These are phyloP conservation scores for Siniperca scherzeri DNA, from an alignment of 2,797 vertebrate species.

Conservation along the genomic window DNA sequence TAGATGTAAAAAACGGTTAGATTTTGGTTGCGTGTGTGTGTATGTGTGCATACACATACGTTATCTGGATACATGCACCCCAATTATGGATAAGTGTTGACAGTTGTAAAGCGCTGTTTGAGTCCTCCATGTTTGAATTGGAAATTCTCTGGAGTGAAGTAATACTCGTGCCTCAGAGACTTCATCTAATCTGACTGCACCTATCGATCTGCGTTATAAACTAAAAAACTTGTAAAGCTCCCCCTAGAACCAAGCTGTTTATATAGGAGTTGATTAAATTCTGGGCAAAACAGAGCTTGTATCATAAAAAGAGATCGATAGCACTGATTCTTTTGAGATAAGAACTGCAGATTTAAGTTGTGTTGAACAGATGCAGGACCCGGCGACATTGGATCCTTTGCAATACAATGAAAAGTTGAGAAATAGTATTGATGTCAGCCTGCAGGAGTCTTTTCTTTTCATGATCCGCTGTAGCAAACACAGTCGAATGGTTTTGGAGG, in stretches of 20 bases:
- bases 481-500: slow-evolving; percentile 17
- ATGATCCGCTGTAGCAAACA: slow-evolving; percentile 25
- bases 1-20: background rate
- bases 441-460: slow-evolving; percentile 28
- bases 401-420: slow-evolving; percentile 37
- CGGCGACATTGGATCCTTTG: background rate
- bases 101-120: slow-evolving; percentile 38
- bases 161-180: slow-evolving; percentile 33
- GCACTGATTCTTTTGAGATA: slow-evolving; percentile 35
- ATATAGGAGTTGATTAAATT: slow-evolving; percentile 61
- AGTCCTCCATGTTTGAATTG: slow-evolving; percentile 39
- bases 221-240: slow-evolving; percentile 47
- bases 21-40: background rate
- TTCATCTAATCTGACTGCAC: slow-evolving; percentile 60
- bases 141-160: slow-evolving; percentile 35
- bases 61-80: slow-evolving; percentile 17
- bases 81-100: slow-evolving; percentile 45
- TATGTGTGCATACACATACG: background rate
- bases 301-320: slow-evolving; percentile 49
- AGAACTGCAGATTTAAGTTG: slow-evolving; percentile 26
- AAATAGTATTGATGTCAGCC: slow-evolving; percentile 38
- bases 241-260: slow-evolving; percentile 46
- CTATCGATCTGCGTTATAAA: slow-evolving; percentile 49
- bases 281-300: slow-evolving; percentile 40
- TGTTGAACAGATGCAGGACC: slow-evolving; percentile 41